These are phyloP conservation scores for Branchinecta sandiegonensis DNA, from an alignment of 2,888 invertebrate genomes.

Conservation along the genomic window DNA sequence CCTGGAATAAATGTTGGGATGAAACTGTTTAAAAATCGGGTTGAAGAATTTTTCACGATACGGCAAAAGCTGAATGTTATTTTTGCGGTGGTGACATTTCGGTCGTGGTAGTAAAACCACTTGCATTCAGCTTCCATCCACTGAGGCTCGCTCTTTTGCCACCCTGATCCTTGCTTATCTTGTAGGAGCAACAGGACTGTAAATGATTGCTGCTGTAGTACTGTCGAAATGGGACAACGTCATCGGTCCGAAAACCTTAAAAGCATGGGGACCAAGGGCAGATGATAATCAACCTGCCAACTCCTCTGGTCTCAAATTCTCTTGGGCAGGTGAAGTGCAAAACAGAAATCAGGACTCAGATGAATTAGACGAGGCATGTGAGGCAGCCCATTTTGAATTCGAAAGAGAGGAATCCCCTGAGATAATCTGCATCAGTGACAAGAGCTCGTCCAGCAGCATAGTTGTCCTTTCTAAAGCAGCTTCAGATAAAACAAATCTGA, in stretches of 20 bases:
- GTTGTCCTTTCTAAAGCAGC: constrained; percentile 2
- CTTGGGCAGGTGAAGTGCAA: constrained; percentile 8
- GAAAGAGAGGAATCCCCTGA: constrained; percentile 15
- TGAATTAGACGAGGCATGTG: constrained; percentile 9
- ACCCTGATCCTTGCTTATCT: too few species aligned
- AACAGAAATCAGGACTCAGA: background rate
- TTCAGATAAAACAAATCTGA: background rate
- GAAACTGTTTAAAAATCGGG: too few species aligned
- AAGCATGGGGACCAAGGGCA: constrained; percentile 14
- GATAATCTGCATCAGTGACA: constrained; percentile 3
- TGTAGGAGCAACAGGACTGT: too few species aligned
- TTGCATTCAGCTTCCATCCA: too few species aligned
- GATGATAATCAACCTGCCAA: background rate
- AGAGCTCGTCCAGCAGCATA: background rate
- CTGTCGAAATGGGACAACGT: constrained; percentile 15
- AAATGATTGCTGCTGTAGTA: constrained; percentile 7
- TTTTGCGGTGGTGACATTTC: too few species aligned
- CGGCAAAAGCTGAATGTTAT: too few species aligned
- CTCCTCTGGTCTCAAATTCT: background rate
- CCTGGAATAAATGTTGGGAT: too few species aligned
- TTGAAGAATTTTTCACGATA: too few species aligned
- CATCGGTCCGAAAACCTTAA: background rate
- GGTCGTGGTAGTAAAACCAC: too few species aligned
- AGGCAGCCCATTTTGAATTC: background rate
- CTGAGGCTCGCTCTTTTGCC: too few species aligned